Base-by-base conservation (phyloP, 2,888 invertebrate genomes). In the Dryococelus australis region DNA sequence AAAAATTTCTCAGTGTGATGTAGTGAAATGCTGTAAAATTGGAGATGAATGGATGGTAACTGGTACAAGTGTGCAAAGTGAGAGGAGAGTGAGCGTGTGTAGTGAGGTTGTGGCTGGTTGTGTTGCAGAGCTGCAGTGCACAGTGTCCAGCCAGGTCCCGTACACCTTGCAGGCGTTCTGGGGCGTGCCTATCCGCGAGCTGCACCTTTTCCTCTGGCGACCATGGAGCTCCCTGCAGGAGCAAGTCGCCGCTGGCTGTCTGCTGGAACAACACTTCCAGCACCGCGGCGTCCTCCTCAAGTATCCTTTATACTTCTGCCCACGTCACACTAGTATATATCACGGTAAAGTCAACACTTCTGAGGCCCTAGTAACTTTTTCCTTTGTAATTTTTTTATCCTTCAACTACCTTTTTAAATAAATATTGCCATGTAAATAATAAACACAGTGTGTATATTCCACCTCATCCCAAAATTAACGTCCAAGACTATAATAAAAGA, bases 131-230 rank as follows among this genome's bases (percentile, higher is more conserved):
- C 95, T 96, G 85, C 95, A 95, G 91, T 96, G 95, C 93, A 94
- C 94, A 90, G 94, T 96, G 86, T 96, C 96, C 35, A 96, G 96
- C 90, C 96, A 96, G 91, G 96, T 96, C 87, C 94, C 95, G 88
- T 97, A 96, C 92, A 95, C 95, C 92, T 93, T 96, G 89, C 95
- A 96, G 90, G 95, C 95, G 90, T 96, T 96, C 93, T 97, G 96
- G 96, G 96, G 96, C 8, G 96, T 96, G 85, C 96, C 96, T 53
- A 96, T 96, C 88, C 93, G 96, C 89, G 96, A 96, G 91, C 93
- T 97, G 88, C 96, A 96, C 91, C 93, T 95, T 90, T 96, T 96
- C 87, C 93, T 97, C 81, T 96, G 96, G 96, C 94, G 95, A 87
- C 95, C 96, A 0, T 95, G 95, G 95, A 93, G 93, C 87, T 93